These are phyloP conservation scores for Drosophila sp. DNA, from an alignment of 1,140 invertebrate genomes.

Conservation along the genomic window DNA sequence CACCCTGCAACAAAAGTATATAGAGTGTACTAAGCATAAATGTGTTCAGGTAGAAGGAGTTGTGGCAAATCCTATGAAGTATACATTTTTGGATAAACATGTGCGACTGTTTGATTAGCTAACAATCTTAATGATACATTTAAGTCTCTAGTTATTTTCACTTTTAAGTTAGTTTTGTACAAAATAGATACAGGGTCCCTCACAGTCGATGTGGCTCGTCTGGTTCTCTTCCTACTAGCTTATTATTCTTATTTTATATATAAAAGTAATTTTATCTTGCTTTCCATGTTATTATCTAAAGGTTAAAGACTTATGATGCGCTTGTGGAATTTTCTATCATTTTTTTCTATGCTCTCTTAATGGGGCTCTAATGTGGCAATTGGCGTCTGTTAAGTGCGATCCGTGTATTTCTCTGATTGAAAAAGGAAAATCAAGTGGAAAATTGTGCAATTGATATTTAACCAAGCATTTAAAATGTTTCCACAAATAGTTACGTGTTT, in stretches of 20 bases:
- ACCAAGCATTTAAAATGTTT: conserved; percentile 44
- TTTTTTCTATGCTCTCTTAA: conserved; percentile 51
- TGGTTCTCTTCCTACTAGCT: background rate
- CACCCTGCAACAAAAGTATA: too few relatives aligned
- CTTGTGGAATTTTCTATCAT: conserved; percentile 65
- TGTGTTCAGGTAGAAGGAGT: too few relatives aligned
- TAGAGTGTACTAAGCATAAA: too few relatives aligned
- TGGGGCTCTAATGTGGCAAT: conserved; percentile 77
- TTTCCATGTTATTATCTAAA: conserved; percentile 55
- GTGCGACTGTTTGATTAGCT: too few relatives aligned
- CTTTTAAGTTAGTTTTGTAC: too few relatives aligned
- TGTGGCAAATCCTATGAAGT: too few relatives aligned
- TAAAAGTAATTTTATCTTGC: conserved; percentile 35
- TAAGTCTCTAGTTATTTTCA: too few relatives aligned
- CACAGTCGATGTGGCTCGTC: too few relatives aligned
- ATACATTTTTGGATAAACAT: too few relatives aligned
- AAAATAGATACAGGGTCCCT: too few relatives aligned
- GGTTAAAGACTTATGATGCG: conserved; percentile 71
- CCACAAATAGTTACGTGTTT: conserved; percentile 24
- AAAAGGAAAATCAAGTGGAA: conserved; percentile 68
- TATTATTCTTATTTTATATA: conserved; percentile 21
- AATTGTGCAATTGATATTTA: conserved; percentile 57
- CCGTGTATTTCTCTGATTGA: conserved; percentile 66
- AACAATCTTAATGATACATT: too few relatives aligned
- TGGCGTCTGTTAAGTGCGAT: conserved; percentile 51